phyloP scores from a whole-genome alignment of 2,113 vertebrate genomes.

The Poeciliopsis occidentalis region DNA sequence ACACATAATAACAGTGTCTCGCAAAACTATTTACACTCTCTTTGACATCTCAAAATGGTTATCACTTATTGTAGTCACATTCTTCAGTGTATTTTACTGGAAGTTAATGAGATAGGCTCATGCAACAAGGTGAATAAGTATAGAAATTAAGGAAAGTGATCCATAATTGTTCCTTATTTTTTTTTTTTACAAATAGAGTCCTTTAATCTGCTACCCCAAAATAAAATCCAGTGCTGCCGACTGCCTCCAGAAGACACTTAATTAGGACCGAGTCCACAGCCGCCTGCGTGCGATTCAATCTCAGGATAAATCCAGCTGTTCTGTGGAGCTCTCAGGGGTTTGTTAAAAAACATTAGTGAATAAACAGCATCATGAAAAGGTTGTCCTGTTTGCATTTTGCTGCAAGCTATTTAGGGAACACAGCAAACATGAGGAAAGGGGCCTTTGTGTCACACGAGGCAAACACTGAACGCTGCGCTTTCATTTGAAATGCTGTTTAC shows the following conservation, averaged over 20 bases:
- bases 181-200: no score
- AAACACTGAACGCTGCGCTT: neutral
- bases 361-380: neutral
- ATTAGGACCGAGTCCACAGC: neutral
- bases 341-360: neutral
- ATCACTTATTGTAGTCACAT: neutral
- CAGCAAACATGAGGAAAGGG: neutral
- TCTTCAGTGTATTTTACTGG: neutral
- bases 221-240: neutral
- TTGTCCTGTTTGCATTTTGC: neutral
- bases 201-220: neutral
- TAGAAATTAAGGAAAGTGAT: neutral
- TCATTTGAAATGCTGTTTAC: neutral
- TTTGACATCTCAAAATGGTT: neutral
- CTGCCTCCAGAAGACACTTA: neutral
- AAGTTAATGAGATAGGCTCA: neutral
- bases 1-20: neutral
- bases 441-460: neutral
- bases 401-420: neutral
- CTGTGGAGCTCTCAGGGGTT: neutral
- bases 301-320: neutral
- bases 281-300: neutral
- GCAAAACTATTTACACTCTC: neutral
- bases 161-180: neutral
- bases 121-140: no score